Percentiles rank a stretch among this genome's conserved stretches.
phyloP scores from a whole-genome alignment of 2,113 vertebrate species.

The Poicephalus gulielmi region DNA sequence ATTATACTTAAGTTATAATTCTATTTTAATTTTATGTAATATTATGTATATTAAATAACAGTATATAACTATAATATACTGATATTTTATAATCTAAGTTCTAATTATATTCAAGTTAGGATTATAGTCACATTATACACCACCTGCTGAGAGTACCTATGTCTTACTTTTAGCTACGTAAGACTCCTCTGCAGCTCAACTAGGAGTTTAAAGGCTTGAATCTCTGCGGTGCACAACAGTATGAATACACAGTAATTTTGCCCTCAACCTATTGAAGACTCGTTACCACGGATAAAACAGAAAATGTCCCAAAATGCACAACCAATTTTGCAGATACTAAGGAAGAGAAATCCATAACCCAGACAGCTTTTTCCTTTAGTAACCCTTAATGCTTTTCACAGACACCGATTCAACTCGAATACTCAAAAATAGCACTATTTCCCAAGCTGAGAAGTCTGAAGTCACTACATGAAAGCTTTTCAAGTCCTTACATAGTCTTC shows the following conservation, averaged over 20 bases:
- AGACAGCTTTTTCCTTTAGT: not conserved
- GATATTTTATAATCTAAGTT: not conserved
- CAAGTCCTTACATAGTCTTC: not conserved
- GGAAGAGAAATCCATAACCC: not conserved
- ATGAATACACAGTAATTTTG: not conserved
- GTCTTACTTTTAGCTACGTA: not conserved
- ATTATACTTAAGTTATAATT: not conserved
- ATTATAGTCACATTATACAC: not conserved
- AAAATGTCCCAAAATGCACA: not conserved
- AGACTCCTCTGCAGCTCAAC: not conserved
- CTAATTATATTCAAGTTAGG: not conserved
- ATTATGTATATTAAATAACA: not conserved
- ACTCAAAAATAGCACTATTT: not conserved
- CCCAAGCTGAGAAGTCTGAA: slow-evolving; percentile 11
- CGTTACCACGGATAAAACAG: not conserved
- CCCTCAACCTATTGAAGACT: not conserved
- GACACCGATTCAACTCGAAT: not conserved
- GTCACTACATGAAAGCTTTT: slow-evolving; percentile 8
- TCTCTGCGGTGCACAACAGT: not conserved
- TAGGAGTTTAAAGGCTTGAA: not conserved
- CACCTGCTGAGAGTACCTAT: not conserved
- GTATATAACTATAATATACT: not conserved
- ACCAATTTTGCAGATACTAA: not conserved
- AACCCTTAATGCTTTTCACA: not conserved
- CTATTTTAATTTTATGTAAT: not conserved